Conservation (phyloP, 2,888 invertebrate genomes). For the Acheta domesticus region DNA sequence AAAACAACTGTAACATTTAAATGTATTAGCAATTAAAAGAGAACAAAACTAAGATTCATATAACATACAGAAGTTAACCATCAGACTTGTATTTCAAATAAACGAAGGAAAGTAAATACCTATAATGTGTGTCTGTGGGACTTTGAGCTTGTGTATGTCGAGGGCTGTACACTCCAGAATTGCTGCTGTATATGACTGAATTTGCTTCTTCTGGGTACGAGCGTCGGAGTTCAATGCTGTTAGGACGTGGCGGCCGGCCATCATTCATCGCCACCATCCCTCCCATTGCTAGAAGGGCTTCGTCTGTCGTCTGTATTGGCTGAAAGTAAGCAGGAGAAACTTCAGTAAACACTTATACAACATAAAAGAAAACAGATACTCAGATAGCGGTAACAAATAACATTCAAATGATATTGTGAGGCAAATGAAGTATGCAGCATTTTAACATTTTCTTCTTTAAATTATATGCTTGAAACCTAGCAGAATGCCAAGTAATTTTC, state of each 20-base stretch:
- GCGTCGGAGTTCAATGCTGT: conserved; percentile 79
- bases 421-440: no score
- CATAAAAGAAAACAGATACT: background rate
- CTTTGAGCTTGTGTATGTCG: conserved; percentile 35
- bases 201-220: conserved; percentile 55
- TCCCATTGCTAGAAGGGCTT: conserved; percentile 48
- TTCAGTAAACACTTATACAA: background rate
- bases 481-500: no score
- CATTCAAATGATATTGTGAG: no score
- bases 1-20: no score
- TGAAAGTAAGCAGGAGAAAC: conserved; percentile 20
- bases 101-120: conserved; percentile 36
- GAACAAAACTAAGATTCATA: no score
- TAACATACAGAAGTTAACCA: no score
- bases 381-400: no score
- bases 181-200: conserved; percentile 46
- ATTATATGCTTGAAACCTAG: no score
- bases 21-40: no score
- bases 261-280: conserved; percentile 56
- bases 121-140: conserved; percentile 40
- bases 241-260: conserved; percentile 72
- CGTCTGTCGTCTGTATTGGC: conserved; percentile 44
- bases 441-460: no score
- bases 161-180: conserved; percentile 39
- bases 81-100: no score